Evolutionary conservation across 2,797 vertebrate genomes (phyloP).

Genomic region (Acanthurus lineatus): DNA sequence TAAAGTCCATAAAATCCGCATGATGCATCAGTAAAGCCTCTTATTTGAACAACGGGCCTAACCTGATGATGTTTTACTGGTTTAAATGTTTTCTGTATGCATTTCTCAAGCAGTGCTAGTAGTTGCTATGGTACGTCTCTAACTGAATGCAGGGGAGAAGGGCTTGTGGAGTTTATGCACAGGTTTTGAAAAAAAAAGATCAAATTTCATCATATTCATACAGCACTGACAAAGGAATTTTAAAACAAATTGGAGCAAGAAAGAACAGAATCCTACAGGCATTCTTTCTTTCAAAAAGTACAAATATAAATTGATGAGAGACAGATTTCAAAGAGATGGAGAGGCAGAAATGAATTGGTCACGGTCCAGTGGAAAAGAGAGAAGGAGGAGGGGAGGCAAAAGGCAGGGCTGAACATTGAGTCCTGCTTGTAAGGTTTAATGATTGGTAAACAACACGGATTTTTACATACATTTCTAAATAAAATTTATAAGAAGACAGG

Average conservation of each 20-base stretch:
- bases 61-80: conserved; percentile 30
- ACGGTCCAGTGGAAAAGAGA: conserved; percentile 20
- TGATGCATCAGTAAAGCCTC: conserved; percentile 30
- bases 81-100: conserved; percentile 43
- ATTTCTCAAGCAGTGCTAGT: conserved; percentile 21
- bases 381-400: conserved; percentile 4
- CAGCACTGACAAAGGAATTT: neutral
- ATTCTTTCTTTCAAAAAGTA: neutral
- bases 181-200: neutral
- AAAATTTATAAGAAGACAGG: conserved; percentile 8
- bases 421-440: conserved; percentile 33
- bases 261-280: neutral
- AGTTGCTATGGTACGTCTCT: conserved; percentile 29
- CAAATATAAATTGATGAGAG: conserved; percentile 19
- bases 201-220: conserved; percentile 3
- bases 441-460: conserved; percentile 33
- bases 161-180: neutral
- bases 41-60: conserved; percentile 34
- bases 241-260: conserved; percentile 9
- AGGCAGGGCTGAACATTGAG: conserved; percentile 36
- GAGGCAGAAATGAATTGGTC: conserved; percentile 34
- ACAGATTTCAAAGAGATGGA: conserved; percentile 26
- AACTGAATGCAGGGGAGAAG: conserved; percentile 8
- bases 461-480: conserved; percentile 31
- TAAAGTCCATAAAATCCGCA: conserved; percentile 3